Base-by-base conservation (phyloP, 2,888 invertebrate species). In the Drosophila parthenogenetica region DNA sequence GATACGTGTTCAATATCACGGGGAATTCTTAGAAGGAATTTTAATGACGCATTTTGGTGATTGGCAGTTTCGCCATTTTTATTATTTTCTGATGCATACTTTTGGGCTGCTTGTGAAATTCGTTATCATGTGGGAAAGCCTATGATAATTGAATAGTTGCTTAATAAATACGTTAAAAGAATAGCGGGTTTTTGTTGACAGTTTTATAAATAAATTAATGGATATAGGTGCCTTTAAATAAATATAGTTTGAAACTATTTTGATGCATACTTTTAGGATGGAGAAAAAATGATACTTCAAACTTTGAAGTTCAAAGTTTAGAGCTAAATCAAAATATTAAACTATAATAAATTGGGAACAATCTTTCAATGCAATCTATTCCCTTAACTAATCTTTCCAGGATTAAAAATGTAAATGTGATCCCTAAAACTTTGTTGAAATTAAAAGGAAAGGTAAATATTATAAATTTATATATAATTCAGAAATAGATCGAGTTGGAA, bases 11-110 rank as follows among this genome's bases (percentile, higher is more conserved):
- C 50, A 16, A 54, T 50, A 45, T 14, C 25, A 25, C 42, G 58
- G 58, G 55, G 22, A 65, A 55, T 86, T 83, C 74, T 57, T 37
- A 61, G 69, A n/a, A 32, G 54, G 54, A 54, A 54, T 32, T 45
- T 43, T 22, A 50, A 19, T 57, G 55, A 57, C 55, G 35, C 55
- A 57, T 35, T 35, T 11, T 29, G 2, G 29, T 29, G 8, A 25
- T n/a, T 39, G n/a, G 13, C 2, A 50, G 16, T 40, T 51, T 42
- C 29, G 3, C 53, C 49, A 17, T 19, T 40, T 11, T 1, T 3
- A 25, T 0, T 8, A 29, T 3, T 39, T 35, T 14, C 10, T 10
- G 11, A 17, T 35, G 57, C 63, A 75, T 51, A 63, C 45, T 73
- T 63, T 54, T 32, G 37, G 50, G 68, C 54, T 7, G 17, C 0